Percentiles rank a stretch among this genome's conserved stretches.
Evolutionary conservation across 2,113 vertebrate genomes (phyloP).

Genomic region (Cephalophus harveyi): DNA sequence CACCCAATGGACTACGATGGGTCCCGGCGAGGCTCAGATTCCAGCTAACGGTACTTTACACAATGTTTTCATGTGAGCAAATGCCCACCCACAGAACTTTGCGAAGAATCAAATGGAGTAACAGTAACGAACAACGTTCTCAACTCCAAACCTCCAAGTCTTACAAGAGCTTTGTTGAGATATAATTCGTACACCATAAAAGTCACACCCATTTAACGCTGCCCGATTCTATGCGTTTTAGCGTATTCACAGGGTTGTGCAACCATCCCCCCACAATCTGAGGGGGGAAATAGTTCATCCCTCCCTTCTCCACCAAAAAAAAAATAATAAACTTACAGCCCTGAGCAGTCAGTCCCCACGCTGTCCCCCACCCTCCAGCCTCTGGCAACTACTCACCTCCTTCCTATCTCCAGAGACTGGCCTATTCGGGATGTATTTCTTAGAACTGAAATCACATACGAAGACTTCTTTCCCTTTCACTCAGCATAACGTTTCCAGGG

Average conservation of each 20-base stretch:
- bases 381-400: background rate
- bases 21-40: background rate
- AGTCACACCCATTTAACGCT: background rate
- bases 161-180: background rate
- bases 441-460: background rate
- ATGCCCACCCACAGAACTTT: background rate
- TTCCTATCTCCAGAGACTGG: background rate
- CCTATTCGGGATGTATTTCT: background rate
- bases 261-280: background rate
- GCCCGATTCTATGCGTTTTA: accelerated
- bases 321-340: background rate
- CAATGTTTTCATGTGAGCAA: background rate
- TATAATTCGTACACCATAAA: background rate
- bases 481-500: background rate
- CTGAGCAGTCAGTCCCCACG: background rate
- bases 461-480: background rate
- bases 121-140: background rate
- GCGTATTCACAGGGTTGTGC: background rate
- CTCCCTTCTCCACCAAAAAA: background rate
- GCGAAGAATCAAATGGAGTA: background rate
- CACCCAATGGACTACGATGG: no score
- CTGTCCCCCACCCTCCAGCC: background rate
- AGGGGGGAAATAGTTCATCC: background rate
- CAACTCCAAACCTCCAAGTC: background rate
- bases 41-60: background rate